phyloP scores from a whole-genome alignment of 2,113 vertebrate genomes.

The Syngnathoides biaculeatus region DNA sequence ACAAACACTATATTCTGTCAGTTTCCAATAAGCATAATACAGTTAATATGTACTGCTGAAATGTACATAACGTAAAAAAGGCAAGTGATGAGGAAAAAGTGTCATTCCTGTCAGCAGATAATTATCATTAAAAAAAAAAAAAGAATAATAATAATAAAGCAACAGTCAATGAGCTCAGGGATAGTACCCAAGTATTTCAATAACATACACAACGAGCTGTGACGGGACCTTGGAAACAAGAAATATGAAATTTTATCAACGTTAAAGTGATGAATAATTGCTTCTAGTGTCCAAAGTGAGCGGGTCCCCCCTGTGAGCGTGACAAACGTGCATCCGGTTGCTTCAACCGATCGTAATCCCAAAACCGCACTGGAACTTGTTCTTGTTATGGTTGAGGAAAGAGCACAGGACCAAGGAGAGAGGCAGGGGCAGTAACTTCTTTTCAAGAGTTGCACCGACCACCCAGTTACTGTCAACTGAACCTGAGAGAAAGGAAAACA shows the following conservation, averaged over 20 bases:
- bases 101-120: too few relatives aligned
- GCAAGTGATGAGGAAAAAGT: slow-evolving; percentile 2
- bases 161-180: slow-evolving; percentile 25
- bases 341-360: slow-evolving; percentile 85
- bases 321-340: neutral
- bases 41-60: slow-evolving; percentile 45
- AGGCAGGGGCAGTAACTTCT: slow-evolving; percentile 84
- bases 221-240: slow-evolving; percentile 5
- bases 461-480: slow-evolving; percentile 88
- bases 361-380: slow-evolving; percentile 91
- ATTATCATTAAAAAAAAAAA: neutral
- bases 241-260: slow-evolving; percentile 1
- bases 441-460: slow-evolving; percentile 85
- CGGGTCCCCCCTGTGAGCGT: slow-evolving; percentile 44
- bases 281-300: slow-evolving; percentile 49
- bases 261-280: slow-evolving; percentile 1
- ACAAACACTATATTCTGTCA: slow-evolving; percentile 62
- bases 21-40: slow-evolving; percentile 56
- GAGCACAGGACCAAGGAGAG: slow-evolving; percentile 84
- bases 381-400: slow-evolving; percentile 89
- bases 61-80: slow-evolving; percentile 45
- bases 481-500: slow-evolving; percentile 58
- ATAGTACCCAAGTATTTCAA: neutral
- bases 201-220: neutral
- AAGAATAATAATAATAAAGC: neutral